Percentiles rank a stretch among this genome's conserved stretches.
These are phyloP conservation scores for Oncorhynchus tshawytscha DNA, from an alignment of 2,113 vertebrate genomes.

Conservation along the genomic window DNA sequence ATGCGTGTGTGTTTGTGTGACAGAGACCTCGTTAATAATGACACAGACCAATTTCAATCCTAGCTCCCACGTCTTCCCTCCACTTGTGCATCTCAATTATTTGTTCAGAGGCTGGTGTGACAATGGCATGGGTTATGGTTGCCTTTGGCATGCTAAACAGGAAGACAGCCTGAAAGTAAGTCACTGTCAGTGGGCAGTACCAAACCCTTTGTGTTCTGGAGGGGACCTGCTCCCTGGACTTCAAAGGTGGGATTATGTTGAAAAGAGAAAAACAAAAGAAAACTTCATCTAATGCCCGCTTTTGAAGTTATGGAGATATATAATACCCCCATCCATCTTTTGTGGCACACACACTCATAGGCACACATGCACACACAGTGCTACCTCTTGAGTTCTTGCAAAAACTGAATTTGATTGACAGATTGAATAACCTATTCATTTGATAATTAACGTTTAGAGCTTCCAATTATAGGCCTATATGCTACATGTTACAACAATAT, in stretches of 20 bases:
- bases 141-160: conserved; percentile 94
- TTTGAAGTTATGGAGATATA: conserved; percentile 89
- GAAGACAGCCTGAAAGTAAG: conserved; percentile 67
- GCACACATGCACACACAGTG: not conserved
- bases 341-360: conserved; percentile 3
- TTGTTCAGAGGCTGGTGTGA: conserved; percentile 85
- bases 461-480: no score
- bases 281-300: conserved; percentile 83
- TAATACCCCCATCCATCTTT: conserved; percentile 22
- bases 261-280: conserved; percentile 80
- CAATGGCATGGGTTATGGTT: conserved; percentile 81
- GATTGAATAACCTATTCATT: no score
- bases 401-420: no score
- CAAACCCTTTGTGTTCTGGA: conserved; percentile 77
- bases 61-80: conserved; percentile 60
- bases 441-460: no score
- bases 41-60: conserved; percentile 74
- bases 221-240: conserved; percentile 81
- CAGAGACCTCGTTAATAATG: conserved; percentile 65
- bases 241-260: conserved; percentile 91
- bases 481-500: no score
- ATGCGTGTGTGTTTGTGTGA: conserved; percentile 9
- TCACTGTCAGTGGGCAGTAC: conserved; percentile 60
- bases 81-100: conserved; percentile 90
- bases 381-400: no score